Conservation (phyloP, 2,797 vertebrate genomes). For the Halcyon smyrnensis region DNA sequence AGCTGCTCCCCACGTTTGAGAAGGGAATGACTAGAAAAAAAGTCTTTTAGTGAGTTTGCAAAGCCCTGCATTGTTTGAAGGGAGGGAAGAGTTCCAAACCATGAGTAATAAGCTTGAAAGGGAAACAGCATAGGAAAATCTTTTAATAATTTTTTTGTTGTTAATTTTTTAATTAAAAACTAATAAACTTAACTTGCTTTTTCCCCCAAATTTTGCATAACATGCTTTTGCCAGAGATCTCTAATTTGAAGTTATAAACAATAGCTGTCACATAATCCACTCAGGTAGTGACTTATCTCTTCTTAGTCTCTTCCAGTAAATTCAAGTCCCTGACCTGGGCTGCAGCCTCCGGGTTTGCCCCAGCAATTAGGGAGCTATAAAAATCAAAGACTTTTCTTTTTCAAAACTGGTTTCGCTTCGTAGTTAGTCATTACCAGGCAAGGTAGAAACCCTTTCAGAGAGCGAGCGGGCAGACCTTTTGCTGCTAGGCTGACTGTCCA, state of each 20-base stretch:
- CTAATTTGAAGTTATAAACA: not conserved
- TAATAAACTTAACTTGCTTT: not conserved
- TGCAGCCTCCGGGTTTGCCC: not conserved
- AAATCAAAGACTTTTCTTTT: conserved; percentile 3
- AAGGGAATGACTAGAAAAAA: not conserved
- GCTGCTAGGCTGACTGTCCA: conserved; percentile 1
- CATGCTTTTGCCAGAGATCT: not conserved
- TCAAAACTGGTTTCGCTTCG: not conserved
- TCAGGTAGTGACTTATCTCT: not conserved
- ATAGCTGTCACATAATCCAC: not conserved
- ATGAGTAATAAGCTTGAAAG: not conserved
- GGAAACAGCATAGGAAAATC: not conserved
- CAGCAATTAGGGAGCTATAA: not conserved
- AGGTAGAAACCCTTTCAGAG: not conserved
- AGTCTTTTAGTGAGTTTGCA: not conserved
- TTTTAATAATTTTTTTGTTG: not conserved
- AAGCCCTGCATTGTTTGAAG: not conserved
- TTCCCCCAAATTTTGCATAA: not conserved
- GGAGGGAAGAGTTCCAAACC: not conserved
- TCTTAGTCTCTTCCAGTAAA: not conserved
- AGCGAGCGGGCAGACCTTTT: not conserved
- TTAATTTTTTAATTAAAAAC: not conserved
- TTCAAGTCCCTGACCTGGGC: not conserved
- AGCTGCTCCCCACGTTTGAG: not conserved
- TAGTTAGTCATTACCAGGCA: not conserved